Evolutionary conservation across 2,113 vertebrate species (phyloP).

Genomic region (Cryptomyrus ogoouensis): DNA sequence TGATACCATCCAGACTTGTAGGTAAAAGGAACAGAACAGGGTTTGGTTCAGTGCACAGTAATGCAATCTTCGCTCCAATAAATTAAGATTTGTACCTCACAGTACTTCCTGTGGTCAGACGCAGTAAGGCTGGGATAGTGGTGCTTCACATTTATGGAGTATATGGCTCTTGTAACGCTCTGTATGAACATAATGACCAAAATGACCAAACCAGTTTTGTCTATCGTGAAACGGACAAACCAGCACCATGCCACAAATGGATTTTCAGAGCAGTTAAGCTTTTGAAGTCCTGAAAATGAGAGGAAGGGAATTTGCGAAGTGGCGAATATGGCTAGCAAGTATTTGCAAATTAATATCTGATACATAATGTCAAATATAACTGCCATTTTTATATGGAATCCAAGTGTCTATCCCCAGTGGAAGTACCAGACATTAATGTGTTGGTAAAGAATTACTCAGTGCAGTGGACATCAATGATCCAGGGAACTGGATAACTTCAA

Average conservation of each 20-base stretch:
- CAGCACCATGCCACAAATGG: background rate
- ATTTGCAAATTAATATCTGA: background rate
- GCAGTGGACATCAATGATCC: background rate
- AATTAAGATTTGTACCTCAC: slow-evolving; percentile 52
- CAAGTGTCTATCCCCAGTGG: background rate
- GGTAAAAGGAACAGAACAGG: slow-evolving; percentile 8
- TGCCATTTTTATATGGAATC: background rate
- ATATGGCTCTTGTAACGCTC: background rate
- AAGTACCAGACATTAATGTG: background rate
- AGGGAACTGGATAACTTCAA: background rate
- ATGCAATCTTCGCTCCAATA: slow-evolving; percentile 53
- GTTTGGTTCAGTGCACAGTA: slow-evolving; percentile 51
- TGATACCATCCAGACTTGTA: slow-evolving; percentile 32
- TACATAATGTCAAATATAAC: background rate
- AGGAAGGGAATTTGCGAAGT: background rate
- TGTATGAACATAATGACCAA: background rate
- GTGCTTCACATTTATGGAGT: background rate
- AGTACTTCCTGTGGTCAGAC: slow-evolving; percentile 20
- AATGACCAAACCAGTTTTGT: background rate
- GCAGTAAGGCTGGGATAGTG: background rate
- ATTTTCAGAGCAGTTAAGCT: background rate
- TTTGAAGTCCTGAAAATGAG: background rate
- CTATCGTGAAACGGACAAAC: background rate
- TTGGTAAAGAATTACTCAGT: background rate
- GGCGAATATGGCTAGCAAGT: background rate